Percentiles rank a stretch among this genome's conserved stretches.
Conservation (phyloP, 2,888 invertebrate species). For the Coelinius sp. region DNA sequence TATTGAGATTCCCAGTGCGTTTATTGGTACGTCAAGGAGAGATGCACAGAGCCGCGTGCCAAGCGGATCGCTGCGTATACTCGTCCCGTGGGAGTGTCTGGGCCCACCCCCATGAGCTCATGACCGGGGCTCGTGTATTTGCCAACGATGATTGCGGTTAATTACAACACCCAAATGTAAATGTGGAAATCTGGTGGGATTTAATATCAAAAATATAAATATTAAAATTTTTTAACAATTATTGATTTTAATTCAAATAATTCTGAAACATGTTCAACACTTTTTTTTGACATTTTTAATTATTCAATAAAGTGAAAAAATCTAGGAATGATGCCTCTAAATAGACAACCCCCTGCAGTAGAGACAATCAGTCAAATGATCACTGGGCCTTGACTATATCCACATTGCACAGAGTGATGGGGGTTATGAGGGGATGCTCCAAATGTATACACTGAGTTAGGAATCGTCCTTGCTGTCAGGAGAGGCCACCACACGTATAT, state of each 20-base stretch:
- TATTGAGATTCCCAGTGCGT: conserved; percentile 31
- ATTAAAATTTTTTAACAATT: background rate
- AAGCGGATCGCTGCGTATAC: conserved; percentile 42
- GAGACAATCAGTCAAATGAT: conserved; percentile 69
- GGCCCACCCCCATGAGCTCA: conserved; percentile 16
- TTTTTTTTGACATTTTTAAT: background rate
- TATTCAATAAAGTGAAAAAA: background rate
- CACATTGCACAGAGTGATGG: conserved; percentile 64
- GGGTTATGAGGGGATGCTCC: background rate
- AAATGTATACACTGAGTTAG: conserved; percentile 3
- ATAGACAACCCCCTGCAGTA: conserved; percentile 60
- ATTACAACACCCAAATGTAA: conserved; percentile 61
- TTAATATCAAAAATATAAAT: background rate
- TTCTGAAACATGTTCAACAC: background rate
- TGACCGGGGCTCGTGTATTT: conserved; percentile 54
- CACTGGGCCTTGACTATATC: conserved; percentile 70
- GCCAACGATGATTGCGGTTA: conserved; percentile 69
- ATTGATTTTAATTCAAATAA: background rate
- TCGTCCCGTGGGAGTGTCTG: conserved; percentile 47
- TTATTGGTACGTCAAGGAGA: conserved; percentile 3
- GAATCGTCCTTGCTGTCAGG: background rate
- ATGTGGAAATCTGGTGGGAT: conserved; percentile 15
- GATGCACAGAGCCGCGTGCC: conserved; percentile 40
- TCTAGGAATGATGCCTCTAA: conserved; percentile 69
- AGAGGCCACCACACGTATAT: conserved; percentile 15